A percentile compares a stretch with the other conserved stretches of the same genome.
phyloP scores from a whole-genome alignment of 2,113 vertebrate genomes.

The Penelope pileata region DNA sequence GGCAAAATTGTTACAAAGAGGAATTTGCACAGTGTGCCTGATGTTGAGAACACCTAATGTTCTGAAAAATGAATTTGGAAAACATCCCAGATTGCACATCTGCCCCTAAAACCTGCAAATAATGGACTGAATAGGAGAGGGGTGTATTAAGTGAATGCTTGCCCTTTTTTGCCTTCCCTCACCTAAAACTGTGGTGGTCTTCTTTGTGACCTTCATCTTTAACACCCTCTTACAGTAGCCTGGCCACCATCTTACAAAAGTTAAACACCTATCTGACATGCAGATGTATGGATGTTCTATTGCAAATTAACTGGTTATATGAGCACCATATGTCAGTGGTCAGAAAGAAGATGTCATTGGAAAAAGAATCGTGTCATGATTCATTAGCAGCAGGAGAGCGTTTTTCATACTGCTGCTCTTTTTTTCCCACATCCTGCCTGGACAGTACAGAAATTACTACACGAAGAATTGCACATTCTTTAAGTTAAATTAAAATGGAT shows the following conservation, averaged over 20 bases:
- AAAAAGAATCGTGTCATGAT: neutral
- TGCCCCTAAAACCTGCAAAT: conserved; percentile 16
- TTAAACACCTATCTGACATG: neutral
- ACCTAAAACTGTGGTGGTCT: neutral
- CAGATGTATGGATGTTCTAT: neutral
- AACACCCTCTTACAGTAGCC: neutral
- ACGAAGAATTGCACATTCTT: neutral
- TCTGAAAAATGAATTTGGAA: conserved; percentile 72
- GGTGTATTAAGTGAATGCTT: neutral
- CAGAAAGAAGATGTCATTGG: neutral
- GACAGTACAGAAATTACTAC: neutral
- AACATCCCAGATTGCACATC: conserved; percentile 39
- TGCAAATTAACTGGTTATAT: neutral
- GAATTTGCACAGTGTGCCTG: conserved; percentile 37
- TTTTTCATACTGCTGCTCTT: neutral
- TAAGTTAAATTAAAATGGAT: neutral
- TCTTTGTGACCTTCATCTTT: neutral
- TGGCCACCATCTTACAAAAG: neutral
- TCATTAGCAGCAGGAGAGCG: neutral
- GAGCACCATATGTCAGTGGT: conserved; percentile 8
- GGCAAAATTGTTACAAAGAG: conserved; percentile 61
- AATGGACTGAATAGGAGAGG: neutral
- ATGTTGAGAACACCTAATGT: conserved; percentile 65
- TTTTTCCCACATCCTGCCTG: neutral
- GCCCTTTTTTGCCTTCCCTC: neutral